Evolutionary conservation across 1,140 invertebrate species (phyloP).

Genomic region (Pogonus chalceus): DNA sequence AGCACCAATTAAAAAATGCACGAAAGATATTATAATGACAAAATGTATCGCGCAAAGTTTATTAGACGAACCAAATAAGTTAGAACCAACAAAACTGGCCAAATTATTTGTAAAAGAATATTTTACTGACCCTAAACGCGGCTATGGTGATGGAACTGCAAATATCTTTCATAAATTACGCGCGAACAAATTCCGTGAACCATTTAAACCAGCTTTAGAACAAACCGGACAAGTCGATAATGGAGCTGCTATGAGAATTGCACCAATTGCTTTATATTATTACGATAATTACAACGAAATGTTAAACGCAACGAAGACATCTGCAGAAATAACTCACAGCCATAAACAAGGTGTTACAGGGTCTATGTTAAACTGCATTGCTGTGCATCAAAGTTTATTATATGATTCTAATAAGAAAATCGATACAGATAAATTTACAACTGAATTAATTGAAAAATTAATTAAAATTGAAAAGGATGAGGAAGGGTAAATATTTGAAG

Average conservation of each 20-base stretch:
- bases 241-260: constrained; percentile 66
- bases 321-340: constrained; percentile 57
- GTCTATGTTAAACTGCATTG: constrained; percentile 50
- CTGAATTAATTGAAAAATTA: constrained; percentile 49
- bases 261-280: constrained; percentile 58
- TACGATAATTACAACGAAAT: constrained; percentile 41
- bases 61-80: constrained; percentile 47
- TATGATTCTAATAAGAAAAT: constrained; percentile 37
- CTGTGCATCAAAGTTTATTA: constrained; percentile 44
- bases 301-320: constrained; percentile 40
- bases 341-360: constrained; percentile 55
- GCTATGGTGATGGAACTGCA: constrained; percentile 54
- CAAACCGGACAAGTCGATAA: constrained; percentile 68
- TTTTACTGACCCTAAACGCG: constrained; percentile 50
- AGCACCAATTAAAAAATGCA: constrained; percentile 53
- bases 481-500: constrained; percentile 28
- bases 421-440: constrained; percentile 41
- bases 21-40: constrained; percentile 74
- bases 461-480: constrained; percentile 44
- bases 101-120: constrained; percentile 57
- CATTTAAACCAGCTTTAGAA: constrained; percentile 51
- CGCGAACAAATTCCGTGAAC: constrained; percentile 47
- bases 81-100: constrained; percentile 42
- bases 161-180: constrained; percentile 54
- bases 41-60: constrained; percentile 53